Evolutionary conservation across 2,113 vertebrate species (phyloP), one percentile per base, ranked within the genome.

Genomic region (Cyanocitta stelleri): DNA sequence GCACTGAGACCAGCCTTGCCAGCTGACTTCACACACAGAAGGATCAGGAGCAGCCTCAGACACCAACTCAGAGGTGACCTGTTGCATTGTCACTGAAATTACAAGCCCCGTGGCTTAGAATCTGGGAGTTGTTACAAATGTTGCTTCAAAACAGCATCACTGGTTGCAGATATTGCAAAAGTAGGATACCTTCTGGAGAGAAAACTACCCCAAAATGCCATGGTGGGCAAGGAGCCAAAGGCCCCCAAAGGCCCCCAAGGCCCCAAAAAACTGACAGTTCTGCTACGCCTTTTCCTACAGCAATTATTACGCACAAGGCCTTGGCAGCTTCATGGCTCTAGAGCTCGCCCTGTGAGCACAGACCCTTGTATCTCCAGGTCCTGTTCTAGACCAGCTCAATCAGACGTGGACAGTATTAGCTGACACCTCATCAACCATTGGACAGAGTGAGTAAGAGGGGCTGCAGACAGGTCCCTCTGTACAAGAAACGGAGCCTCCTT

Each of bases 101-200:
- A 95, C 94, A 93, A 92, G 85, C 90, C 95, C 85, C 64, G 13
- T 72, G 68, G 96, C 88, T 94, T 63, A 41, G 43, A 63, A 67
- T 63, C 35, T 22, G 55, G 51, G 74, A 90, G 41, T 18, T 68
- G 32, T 21, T 68, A 68, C 62, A 48, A 51, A 52, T 35, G 81
- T 43, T 89, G 44, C 44, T 92, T 92, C 88, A 24, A 75, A 90
- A 75, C 78, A 91, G 85, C 92, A 77, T 56, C 80, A 86, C 72
- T 37, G 43, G 41, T 69, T 80, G 76, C 79, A 84, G 62, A 93
- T 41, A 41, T 13, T 41, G 92, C 37, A 10, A 89, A 95, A 89
- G 46, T 27, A 92, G 46, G 62, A 72, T 37, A 52, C 15, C 71
- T 95, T 91, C 89, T 85, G 85, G 83, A 90, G 59, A 74, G 88